Percentiles rank a stretch among this genome's conserved stretches.
phyloP scores from a whole-genome alignment of 2,797 vertebrate genomes.

The Tragelaphus oryx region DNA sequence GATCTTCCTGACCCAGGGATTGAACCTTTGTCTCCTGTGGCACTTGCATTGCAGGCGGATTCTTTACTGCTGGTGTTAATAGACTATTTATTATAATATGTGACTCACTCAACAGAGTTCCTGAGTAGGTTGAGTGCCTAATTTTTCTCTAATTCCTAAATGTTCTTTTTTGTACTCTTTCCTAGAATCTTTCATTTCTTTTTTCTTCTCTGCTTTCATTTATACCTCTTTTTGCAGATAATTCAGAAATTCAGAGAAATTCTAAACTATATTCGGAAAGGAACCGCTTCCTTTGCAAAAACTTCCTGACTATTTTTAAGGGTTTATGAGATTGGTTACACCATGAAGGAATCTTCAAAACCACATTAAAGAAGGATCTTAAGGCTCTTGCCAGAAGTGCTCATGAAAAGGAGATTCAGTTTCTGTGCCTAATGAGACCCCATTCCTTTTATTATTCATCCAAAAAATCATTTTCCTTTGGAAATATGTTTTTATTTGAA shows the following conservation, averaged over 20 bases:
- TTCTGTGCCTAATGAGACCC: neutral
- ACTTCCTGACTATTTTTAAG: neutral
- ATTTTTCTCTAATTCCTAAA: neutral
- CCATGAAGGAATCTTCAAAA: neutral
- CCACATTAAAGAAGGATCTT: neutral
- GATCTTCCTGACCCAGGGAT: neutral
- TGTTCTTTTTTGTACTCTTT: neutral
- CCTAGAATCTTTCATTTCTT: neutral
- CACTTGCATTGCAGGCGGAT: neutral
- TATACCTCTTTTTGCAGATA: slow-evolving; percentile 20
- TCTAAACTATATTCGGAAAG: neutral
- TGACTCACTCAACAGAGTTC: neutral
- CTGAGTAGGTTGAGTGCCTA: neutral
- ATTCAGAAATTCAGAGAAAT: slow-evolving; percentile 21
- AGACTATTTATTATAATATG: neutral
- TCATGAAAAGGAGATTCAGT: slow-evolving; percentile 20
- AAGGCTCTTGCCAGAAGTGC: neutral
- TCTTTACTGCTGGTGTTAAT: neutral
- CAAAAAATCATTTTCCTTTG: neutral
- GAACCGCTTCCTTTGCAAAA: neutral
- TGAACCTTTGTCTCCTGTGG: neutral
- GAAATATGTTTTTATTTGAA: neutral
- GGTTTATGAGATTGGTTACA: neutral
- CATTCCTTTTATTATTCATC: neutral
- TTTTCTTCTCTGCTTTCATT: neutral